phyloP scores from a whole-genome alignment of 2,113 vertebrate genomes.

The Azemiops feae region DNA sequence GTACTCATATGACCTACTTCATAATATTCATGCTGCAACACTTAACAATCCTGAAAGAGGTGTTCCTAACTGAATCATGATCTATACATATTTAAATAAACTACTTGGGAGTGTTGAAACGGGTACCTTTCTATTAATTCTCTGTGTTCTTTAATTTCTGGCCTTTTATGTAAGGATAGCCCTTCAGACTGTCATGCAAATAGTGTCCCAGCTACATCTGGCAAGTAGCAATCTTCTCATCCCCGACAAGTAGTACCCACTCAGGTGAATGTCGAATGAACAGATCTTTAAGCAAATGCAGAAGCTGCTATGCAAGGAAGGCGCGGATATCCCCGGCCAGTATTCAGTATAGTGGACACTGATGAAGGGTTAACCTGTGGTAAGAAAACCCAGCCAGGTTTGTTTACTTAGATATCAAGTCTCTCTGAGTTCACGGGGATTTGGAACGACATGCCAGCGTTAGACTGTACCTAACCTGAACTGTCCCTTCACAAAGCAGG shows the following conservation, averaged over 20 bases:
- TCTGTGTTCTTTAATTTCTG: background rate
- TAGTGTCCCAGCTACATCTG: background rate
- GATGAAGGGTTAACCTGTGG: background rate
- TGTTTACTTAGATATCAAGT: background rate
- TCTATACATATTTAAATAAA: background rate
- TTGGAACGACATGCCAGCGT: background rate
- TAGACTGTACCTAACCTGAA: background rate
- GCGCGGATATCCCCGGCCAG: too few species aligned
- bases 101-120: background rate
- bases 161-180: background rate
- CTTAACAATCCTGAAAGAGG: background rate
- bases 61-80: background rate
- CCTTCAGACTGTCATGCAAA: background rate
- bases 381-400: background rate
- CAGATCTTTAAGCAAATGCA: background rate
- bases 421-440: background rate
- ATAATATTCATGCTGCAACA: background rate
- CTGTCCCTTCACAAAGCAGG: accelerated
- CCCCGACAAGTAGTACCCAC: background rate
- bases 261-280: background rate
- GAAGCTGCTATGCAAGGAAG: background rate
- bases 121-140: background rate
- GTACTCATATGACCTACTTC: background rate
- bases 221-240: background rate
- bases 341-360: background rate